Evolutionary conservation across 2,888 invertebrate genomes (phyloP).

Genomic region (Megamerina dolium): DNA sequence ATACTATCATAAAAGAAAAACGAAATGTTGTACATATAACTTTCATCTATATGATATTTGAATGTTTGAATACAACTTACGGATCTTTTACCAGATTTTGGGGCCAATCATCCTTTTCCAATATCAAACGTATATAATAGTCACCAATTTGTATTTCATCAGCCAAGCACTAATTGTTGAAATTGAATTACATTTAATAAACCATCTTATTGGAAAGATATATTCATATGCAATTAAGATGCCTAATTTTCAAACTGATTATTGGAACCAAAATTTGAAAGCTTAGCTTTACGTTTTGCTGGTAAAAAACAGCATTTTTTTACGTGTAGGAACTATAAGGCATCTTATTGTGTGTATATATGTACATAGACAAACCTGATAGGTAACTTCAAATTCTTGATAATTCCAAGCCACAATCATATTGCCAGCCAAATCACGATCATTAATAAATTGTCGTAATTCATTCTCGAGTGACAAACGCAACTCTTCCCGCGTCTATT

Average conservation of each 20-base stretch:
- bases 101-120: slow-evolving; percentile 84
- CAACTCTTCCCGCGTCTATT: slow-evolving; percentile 88
- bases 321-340: too few relatives aligned
- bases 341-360: too few relatives aligned
- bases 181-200: neutral
- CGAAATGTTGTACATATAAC: neutral
- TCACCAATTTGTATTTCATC: slow-evolving; percentile 98
- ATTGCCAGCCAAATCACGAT: slow-evolving; percentile 80
- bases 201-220: neutral
- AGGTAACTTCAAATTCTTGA: slow-evolving; percentile 91
- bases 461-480: slow-evolving; percentile 89
- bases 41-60: neutral
- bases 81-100: slow-evolving; percentile 85
- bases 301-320: too few relatives aligned
- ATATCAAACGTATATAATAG: slow-evolving; percentile 88
- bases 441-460: slow-evolving; percentile 79
- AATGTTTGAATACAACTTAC: slow-evolving; percentile 54
- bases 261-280: too few relatives aligned
- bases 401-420: slow-evolving; percentile 94
- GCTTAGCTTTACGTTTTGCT: too few relatives aligned
- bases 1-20: slow-evolving; percentile 63
- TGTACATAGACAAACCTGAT: slow-evolving; percentile 53
- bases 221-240: neutral
- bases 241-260: too few relatives aligned
- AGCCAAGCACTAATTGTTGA: slow-evolving; percentile 71